Percentiles rank a stretch among this genome's conserved stretches.
Conservation (phyloP, 2,888 invertebrate genomes). For the Napeogenes inachia region DNA sequence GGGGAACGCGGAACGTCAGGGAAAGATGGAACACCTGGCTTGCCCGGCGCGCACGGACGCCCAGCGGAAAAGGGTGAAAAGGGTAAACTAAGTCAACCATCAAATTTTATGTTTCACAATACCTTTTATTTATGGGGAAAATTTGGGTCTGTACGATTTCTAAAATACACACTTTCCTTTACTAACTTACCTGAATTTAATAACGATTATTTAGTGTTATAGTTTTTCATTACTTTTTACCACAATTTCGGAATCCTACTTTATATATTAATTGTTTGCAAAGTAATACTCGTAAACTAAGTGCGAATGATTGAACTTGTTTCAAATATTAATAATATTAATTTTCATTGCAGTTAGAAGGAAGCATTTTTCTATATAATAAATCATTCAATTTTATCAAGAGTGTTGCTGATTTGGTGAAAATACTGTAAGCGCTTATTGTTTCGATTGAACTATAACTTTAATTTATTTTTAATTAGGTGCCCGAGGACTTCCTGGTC, state of each 20-base stretch:
- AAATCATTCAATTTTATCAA: too few relatives aligned
- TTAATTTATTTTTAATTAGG: constrained; percentile 39
- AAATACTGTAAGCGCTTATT: too few relatives aligned
- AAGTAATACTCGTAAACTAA: too few relatives aligned
- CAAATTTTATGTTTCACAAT: constrained; percentile 74
- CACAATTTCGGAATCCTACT: constrained; percentile 30
- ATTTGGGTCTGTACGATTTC: constrained; percentile 70
- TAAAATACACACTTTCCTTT: constrained; percentile 62
- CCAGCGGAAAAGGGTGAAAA: constrained; percentile 87
- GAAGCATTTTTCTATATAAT: too few relatives aligned
- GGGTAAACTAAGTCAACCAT: constrained; percentile 77
- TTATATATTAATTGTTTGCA: too few relatives aligned
- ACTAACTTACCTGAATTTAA: constrained; percentile 51
- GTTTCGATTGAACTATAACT: too few relatives aligned
- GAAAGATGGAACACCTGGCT: constrained; percentile 82
- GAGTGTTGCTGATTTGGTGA: too few relatives aligned
- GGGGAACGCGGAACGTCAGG: constrained; percentile 83
- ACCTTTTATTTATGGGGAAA: constrained; percentile 71
- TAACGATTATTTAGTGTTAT: constrained; percentile 62
- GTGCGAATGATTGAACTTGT: too few relatives aligned
- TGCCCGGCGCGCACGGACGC: constrained; percentile 73
- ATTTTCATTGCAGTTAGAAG: too few relatives aligned
- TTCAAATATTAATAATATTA: too few relatives aligned
- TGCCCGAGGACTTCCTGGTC: constrained; percentile 58
- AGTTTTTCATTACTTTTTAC: constrained; percentile 50